Evolutionary conservation across 2,888 invertebrate species (phyloP), one percentile per base, ranked within the genome.

Genomic region (Drosophila seclusa): DNA sequence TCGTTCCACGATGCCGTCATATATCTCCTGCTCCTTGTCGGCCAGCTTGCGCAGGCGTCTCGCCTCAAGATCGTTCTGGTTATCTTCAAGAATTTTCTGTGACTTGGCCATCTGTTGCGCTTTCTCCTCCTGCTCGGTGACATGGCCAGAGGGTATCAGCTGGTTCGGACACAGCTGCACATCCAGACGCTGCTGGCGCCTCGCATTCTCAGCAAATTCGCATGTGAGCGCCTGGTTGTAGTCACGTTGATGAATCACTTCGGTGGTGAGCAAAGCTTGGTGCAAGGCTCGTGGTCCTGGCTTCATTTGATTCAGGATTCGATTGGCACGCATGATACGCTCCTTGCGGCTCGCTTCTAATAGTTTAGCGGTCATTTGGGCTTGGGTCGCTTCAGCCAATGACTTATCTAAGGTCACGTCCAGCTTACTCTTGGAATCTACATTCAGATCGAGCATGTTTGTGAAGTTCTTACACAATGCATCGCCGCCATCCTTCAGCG

Each of bases 261-360:
- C 90, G 32, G 80, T 78, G 18, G 68, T 21, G 2, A 76, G 40
- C 7, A 88, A 54, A 0, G 87, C 87, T 48, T 61, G 52, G 13
- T 65, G 80, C 10, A 87, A 42, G 0, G 63, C 52, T 0, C 72
- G 60, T 1, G 75, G 74, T 13, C 87, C 87, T 0, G 87, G 87
- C 48, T 87, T 87, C 52, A 87, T 7, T 6, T 24, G 48, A 7
- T 76, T 42, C 32, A 89, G 5, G 16, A 87, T 59, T 0, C 24
- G 49, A 18, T 78, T 70, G 24, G 87, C 90, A 0, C 76, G 63
- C 16, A 82, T 36, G 0, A 87, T 76, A 4, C 87, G 72, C n/a
- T 88, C 80, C 45, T 77, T 86, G n/a, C 87, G 90, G 13, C 49
- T 2, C 4, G 65, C 57, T 0, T 73, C 76, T 2, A 65, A 29